Conservation (phyloP, 2,113 vertebrate genomes). For the Orcinus orca region DNA sequence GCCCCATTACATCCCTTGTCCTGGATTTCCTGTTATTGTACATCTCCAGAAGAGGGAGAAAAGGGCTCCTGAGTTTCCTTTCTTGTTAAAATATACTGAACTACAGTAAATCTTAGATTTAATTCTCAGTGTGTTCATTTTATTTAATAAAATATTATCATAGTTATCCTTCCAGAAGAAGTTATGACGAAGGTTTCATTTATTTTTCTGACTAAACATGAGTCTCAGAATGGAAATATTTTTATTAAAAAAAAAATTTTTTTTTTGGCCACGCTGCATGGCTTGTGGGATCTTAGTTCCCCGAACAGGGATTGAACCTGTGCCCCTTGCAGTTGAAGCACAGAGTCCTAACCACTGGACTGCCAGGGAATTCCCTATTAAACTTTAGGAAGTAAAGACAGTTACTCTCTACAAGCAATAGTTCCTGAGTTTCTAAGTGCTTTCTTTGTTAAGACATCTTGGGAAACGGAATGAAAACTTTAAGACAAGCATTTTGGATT, state of each 20-base stretch:
- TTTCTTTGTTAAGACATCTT: slow-evolving; percentile 39
- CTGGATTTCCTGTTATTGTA: slow-evolving; percentile 49
- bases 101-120: background rate
- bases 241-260: background rate
- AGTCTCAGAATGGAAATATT: slow-evolving; percentile 27
- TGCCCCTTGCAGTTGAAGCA: background rate
- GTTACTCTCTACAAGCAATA: background rate
- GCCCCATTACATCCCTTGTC: slow-evolving; percentile 3
- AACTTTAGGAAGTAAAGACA: slow-evolving; percentile 12
- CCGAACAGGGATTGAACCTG: background rate
- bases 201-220: slow-evolving; percentile 19
- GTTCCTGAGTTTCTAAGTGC: slow-evolving; percentile 7
- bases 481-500: background rate
- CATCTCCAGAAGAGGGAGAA: slow-evolving; percentile 13
- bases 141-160: slow-evolving; percentile 12
- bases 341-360: background rate
- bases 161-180: slow-evolving; percentile 47
- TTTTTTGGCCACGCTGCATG: background rate
- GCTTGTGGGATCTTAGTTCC: background rate
- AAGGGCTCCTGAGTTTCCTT: slow-evolving; percentile 28
- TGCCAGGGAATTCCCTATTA: background rate
- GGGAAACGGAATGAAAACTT: slow-evolving; percentile 5
- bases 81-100: slow-evolving; percentile 38
- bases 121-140: slow-evolving; percentile 32
- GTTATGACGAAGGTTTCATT: background rate